Percentiles rank a stretch among this genome's conserved stretches.
phyloP scores from a whole-genome alignment of 2,888 invertebrate genomes.

The Platynereis dumerilii region DNA sequence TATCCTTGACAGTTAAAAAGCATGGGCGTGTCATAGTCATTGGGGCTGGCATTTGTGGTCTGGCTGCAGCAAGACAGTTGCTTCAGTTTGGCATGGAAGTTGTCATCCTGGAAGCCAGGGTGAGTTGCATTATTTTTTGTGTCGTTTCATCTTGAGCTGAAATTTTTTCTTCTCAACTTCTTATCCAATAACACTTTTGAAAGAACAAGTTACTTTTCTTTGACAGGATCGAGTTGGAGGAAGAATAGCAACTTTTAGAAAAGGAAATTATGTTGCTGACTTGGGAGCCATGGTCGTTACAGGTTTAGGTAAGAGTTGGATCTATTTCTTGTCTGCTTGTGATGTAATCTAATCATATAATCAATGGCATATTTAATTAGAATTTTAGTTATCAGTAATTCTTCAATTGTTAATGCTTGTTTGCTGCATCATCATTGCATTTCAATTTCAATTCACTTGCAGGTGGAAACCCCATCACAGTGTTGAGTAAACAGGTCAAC shows the following conservation, averaged over 20 bases:
- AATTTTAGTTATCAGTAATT: too few relatives aligned
- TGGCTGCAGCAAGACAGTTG: conserved; percentile 92
- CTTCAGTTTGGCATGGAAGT: conserved; percentile 97
- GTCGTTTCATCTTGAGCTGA: too few relatives aligned
- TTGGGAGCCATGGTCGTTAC: conserved; percentile 97
- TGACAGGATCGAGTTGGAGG: conserved; percentile 93
- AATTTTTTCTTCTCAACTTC: too few relatives aligned
- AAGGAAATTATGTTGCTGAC: conserved; percentile 80
- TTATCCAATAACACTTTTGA: too few relatives aligned
- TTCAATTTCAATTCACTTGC: too few relatives aligned
- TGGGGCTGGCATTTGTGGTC: conserved; percentile 88
- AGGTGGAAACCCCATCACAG: conserved; percentile 92
- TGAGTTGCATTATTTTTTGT: conserved; percentile 41
- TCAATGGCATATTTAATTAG: not conserved
- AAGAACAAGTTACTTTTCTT: too few relatives aligned
- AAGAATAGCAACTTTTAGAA: conserved; percentile 93
- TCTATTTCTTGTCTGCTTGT: conserved; percentile 1
- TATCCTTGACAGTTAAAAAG: conserved; percentile 51
- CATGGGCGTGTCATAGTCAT: conserved; percentile 71
- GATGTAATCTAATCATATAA: too few relatives aligned
- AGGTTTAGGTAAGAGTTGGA: conserved; percentile 73
- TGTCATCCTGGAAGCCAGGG: conserved; percentile 72
- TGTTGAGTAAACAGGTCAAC: conserved; percentile 92
- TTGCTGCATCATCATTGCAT: too few relatives aligned
- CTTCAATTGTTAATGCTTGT: too few relatives aligned